Percentiles rank a stretch among this genome's conserved stretches.
phyloP scores from a whole-genome alignment of 2,888 invertebrate species.

The Folsomia manolachei region DNA sequence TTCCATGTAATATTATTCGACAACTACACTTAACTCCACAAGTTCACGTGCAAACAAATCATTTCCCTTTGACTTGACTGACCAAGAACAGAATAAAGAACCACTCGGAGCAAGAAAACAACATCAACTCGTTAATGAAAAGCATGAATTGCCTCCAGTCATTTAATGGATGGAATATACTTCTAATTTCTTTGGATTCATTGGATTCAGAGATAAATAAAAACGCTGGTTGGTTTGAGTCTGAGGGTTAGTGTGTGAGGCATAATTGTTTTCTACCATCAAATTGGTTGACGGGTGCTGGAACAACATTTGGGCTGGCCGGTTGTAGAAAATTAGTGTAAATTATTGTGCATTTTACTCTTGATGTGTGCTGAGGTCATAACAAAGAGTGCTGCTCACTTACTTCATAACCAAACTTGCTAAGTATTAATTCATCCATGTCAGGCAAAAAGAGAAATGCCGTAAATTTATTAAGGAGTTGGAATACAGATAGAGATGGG shows the following conservation, averaged over 20 bases:
- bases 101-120: too few relatives aligned
- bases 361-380: not conserved
- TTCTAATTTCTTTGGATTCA: not conserved
- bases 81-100: too few relatives aligned
- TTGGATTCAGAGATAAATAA: not conserved
- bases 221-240: not conserved
- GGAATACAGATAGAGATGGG: too few relatives aligned
- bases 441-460: too few relatives aligned
- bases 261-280: not conserved
- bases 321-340: not conserved
- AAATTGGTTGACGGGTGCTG: not conserved
- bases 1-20: too few relatives aligned
- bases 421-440: not conserved
- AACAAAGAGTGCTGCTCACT: too few relatives aligned
- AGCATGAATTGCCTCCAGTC: not conserved
- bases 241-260: not conserved
- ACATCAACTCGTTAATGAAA: not conserved
- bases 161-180: too few relatives aligned
- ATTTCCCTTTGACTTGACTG: not conserved
- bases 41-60: not conserved
- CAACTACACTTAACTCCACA: not conserved
- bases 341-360: not conserved
- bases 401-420: constrained; percentile 4
- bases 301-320: not conserved
- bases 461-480: too few relatives aligned